Conservation (phyloP, 2,888 invertebrate genomes). For the Catocala sponsa region DNA sequence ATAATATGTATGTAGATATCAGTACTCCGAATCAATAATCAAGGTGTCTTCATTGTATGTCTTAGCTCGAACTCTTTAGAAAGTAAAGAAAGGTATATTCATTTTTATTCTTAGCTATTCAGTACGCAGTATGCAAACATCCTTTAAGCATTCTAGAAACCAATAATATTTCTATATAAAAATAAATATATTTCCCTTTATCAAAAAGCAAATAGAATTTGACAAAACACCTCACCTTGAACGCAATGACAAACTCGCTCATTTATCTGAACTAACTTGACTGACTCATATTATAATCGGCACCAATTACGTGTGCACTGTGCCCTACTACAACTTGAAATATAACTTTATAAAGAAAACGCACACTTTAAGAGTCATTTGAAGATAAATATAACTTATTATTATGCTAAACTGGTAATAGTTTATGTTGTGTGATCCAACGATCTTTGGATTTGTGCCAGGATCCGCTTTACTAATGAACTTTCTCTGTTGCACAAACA, state of each 20-base stretch:
- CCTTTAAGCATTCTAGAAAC: conserved; percentile 22
- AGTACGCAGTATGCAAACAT: conserved; percentile 35
- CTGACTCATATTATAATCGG: conserved; percentile 49
- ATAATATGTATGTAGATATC: conserved; percentile 14
- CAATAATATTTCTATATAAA: conserved; percentile 16
- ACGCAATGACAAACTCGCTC: conserved; percentile 52
- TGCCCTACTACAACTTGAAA: conserved; percentile 21
- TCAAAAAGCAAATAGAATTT: conserved; percentile 42
- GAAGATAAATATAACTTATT: no score
- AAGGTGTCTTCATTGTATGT: conserved; percentile 41
- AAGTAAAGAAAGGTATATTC: conserved; percentile 31
- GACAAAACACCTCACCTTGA: conserved; percentile 59
- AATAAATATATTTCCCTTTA: conserved; percentile 33
- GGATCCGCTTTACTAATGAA: conserved; percentile 47
- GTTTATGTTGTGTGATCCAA: conserved; percentile 3
- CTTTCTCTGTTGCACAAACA: conserved; percentile 44
- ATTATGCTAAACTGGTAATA: conserved; percentile 8
- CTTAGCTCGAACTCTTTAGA: conserved; percentile 20
- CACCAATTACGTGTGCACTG: conserved; percentile 16
- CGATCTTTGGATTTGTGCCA: conserved; percentile 40
- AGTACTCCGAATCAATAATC: conserved; percentile 49
- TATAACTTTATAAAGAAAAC: not conserved
- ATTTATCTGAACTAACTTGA: conserved; percentile 51
- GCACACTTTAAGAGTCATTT: no score
- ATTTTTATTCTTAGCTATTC: conserved; percentile 43